Evolutionary conservation across 2,888 invertebrate genomes (phyloP), one percentile per base, ranked within the genome.

Genomic region (Lasius platythorax): DNA sequence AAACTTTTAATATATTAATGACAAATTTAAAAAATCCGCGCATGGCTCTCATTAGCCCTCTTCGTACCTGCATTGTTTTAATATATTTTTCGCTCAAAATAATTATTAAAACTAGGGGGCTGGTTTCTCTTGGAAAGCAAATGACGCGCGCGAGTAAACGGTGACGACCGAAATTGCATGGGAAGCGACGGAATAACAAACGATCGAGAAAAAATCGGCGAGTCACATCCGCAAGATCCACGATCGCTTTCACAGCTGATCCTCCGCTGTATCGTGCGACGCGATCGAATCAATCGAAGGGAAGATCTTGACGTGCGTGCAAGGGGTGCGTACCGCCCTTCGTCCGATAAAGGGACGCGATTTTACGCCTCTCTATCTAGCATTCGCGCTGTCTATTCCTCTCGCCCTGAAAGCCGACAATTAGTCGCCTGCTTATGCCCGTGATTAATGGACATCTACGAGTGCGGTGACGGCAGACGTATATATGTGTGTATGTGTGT

Each of bases 391-490:
- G 87, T 91, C 89, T 84, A 58, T 85, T 85, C 90, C 90, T 88
- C 86, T 85, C 87, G 81, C 87, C 83, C 83, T 83, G 78, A 83
- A 93, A 91, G 89, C 93, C 92, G 91, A 94, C 94, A 94, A 94
- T 94, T 94, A 94, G 94, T 93, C 93, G 92, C 88, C 92, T 91
- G 93, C 93, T 94, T 94, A 93, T 94, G 89, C 90, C 89, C 87
- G 89, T 94, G 94, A 94, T 94, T 94, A 93, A 94, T 94, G 92
- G 92, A 91, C 88, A 89, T 90, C 79, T 88, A 89, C 90, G 91
- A 91, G 92, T 93, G 92, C 93, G 91, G 46, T 30, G 79, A 37
- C 79, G 72, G 28, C 61, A 30, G 79, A 88, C 92, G 89, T 91
- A 91, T 92, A 90, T 73, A 11, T 18, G 53, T 15, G 53, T n/a